These are phyloP conservation scores for Arenaria interpres DNA, from an alignment of 2,113 vertebrate species.

Conservation along the genomic window DNA sequence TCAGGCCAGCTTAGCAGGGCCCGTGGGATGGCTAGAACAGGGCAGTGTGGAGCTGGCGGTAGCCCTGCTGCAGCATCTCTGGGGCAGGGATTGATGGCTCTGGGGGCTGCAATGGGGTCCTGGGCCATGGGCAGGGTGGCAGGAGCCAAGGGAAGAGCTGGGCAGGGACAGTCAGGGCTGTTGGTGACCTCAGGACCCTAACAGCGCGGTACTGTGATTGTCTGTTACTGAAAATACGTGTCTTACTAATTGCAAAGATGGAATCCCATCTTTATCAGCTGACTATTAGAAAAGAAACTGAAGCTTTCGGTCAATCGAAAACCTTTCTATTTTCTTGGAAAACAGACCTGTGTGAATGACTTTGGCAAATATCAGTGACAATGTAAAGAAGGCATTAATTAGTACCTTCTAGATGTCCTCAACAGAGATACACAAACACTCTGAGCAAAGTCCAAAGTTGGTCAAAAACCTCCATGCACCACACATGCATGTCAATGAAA, in stretches of 20 bases:
- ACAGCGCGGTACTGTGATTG: background rate
- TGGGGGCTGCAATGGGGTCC: background rate
- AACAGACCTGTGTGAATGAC: background rate
- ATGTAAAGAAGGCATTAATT: background rate
- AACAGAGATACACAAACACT: background rate
- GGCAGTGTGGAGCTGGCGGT: background rate
- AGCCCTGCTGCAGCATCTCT: background rate
- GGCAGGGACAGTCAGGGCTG: background rate
- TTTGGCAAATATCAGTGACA: background rate
- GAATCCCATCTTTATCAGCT: background rate
- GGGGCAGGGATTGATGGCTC: background rate
- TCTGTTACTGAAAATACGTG: background rate
- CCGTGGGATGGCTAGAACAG: background rate
- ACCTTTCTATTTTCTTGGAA: background rate
- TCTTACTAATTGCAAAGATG: background rate
- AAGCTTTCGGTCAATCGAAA: background rate
- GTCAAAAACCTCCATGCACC: background rate
- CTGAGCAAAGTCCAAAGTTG: background rate
- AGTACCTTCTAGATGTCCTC: background rate
- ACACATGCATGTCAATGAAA: background rate
- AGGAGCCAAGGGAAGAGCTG: accelerated
- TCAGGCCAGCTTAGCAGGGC: accelerated
- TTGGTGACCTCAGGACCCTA: background rate
- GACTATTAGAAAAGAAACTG: background rate
- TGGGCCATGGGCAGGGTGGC: accelerated